Evolutionary conservation across 2,888 invertebrate species (phyloP), one percentile per base, ranked within the genome.

Genomic region (Epistrophe grossulariae): DNA sequence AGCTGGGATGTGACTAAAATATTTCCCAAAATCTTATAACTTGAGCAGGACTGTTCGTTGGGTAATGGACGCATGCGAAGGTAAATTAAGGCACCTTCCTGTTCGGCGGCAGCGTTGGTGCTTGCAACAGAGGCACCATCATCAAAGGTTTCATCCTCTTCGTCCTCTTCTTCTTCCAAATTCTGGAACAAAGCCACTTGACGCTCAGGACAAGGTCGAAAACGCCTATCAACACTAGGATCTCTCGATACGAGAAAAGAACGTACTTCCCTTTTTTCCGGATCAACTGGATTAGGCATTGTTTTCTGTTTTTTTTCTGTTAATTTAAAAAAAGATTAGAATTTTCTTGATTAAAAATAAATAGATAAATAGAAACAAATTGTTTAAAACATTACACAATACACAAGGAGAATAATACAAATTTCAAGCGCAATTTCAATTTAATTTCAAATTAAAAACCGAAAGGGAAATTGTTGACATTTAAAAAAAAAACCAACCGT

Each of bases 1-100:
- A 52, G 28, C 0, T 90, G 90, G 2, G 89, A 90, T 2, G 91
- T 90, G 17, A 91, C 89, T 8, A 92, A 82, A 2, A 90, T 89
- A 55, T 91, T 89, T 2, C 84, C 88, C 0, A 90, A 90, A 10
- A 91, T 89, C 0, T 87, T 66, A 76, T 93, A 93, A 3, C 90
- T 74, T 1, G 89, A 70, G 6, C 74, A 83, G 6, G 48, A 9
- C 0, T 90, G 90, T 0, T 89, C 78, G 0, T 74, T 83, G 0
- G 89, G 84, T 0, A 91, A 89, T 1, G 93, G 93, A 3, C 92
- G 91, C 74, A 93, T 68, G 3, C 93, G 91, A n/a, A 93, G 85
- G 78, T 91, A 93, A 0, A 93, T 91, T 31, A 91, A 89, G 1
- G 93, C 93, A 0, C 89, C 89, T 52, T 89, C 89, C 4, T 90